Conservation (phyloP, 2,113 vertebrate genomes). For the Myotis brandtii region DNA sequence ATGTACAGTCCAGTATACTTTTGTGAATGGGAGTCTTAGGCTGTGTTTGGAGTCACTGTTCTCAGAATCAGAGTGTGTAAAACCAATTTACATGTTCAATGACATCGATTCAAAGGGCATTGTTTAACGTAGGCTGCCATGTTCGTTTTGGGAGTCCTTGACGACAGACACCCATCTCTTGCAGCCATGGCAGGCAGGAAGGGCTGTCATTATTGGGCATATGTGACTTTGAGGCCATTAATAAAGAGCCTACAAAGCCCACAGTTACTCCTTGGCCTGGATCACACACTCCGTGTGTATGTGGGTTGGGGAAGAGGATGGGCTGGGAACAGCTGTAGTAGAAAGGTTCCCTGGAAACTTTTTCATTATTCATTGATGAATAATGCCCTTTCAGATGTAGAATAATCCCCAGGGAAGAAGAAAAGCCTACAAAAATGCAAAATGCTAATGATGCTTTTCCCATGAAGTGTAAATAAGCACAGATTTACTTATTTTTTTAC, state of each 20-base stretch:
- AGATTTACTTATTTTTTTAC: not conserved
- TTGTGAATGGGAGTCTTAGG: constrained; percentile 12
- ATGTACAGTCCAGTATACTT: not conserved
- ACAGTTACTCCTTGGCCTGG: not conserved
- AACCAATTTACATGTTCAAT: constrained; percentile 37
- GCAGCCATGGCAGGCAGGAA: not conserved
- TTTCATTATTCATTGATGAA: constrained; percentile 71
- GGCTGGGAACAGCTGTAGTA: not conserved
- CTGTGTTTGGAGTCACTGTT: constrained; percentile 29
- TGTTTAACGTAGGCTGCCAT: not conserved
- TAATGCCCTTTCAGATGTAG: constrained; percentile 75
- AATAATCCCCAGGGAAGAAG: constrained; percentile 67
- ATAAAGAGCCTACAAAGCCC: not conserved
- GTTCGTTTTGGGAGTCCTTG: not conserved
- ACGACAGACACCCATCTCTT: not conserved
- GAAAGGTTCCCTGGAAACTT: constrained; percentile 56
- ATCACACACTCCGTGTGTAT: not conserved
- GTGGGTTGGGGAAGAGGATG: not conserved
- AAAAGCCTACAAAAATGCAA: constrained; percentile 69
- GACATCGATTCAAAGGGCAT: not conserved
- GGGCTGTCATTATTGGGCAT: not conserved
- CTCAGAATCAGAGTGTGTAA: constrained; percentile 41
- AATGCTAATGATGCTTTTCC: constrained; percentile 76
- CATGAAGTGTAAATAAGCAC: constrained; percentile 69
- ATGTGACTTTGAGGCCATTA: not conserved